A percentile compares a stretch with the other conserved stretches of the same genome.
phyloP scores from a whole-genome alignment of 1,140 invertebrate genomes.

The Drosophila ananassae region DNA sequence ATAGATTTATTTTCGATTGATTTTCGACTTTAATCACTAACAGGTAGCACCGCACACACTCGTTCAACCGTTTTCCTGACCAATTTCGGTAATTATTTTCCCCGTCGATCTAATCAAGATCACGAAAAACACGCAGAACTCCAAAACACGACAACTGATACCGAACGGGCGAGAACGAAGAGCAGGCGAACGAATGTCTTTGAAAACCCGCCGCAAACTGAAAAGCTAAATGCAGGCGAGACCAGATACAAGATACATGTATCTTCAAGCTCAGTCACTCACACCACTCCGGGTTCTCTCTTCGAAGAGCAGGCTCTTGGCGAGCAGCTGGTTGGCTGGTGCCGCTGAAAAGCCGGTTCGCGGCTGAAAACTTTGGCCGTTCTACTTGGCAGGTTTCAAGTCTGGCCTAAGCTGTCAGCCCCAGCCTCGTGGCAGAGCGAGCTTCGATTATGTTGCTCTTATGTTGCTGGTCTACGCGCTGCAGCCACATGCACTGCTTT shows the following conservation, averaged over 20 bases:
- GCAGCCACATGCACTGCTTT: constrained; percentile 49
- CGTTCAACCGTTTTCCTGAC: constrained; percentile 43
- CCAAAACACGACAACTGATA: constrained; percentile 3
- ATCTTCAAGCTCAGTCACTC: constrained; percentile 46
- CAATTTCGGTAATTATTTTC: constrained; percentile 53
- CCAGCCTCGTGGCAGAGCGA: constrained; percentile 16
- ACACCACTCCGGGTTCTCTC: background rate
- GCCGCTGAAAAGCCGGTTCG: constrained; percentile 65
- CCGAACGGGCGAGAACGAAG: constrained; percentile 7
- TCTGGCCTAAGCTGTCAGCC: constrained; percentile 12
- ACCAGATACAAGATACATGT: constrained; percentile 69
- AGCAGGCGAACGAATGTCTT: constrained; percentile 49
- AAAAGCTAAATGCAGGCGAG: constrained; percentile 37
- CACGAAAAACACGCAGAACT: constrained; percentile 50
- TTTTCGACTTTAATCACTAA: constrained; percentile 21
- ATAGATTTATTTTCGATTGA: constrained; percentile 27
- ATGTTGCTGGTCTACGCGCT: constrained; percentile 37
- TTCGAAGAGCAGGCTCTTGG: constrained; percentile 38
- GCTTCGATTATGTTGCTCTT: constrained; percentile 53
- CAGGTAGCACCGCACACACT: constrained; percentile 26
- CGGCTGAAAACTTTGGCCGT: constrained; percentile 50
- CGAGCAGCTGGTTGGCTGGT: constrained; percentile 38
- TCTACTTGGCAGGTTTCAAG: constrained; percentile 26
- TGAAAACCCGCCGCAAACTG: constrained; percentile 74
- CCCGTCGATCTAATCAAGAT: constrained; percentile 51